These are phyloP conservation scores for Xestia sexstrigata DNA, from an alignment of 2,888 invertebrate species.

Conservation along the genomic window DNA sequence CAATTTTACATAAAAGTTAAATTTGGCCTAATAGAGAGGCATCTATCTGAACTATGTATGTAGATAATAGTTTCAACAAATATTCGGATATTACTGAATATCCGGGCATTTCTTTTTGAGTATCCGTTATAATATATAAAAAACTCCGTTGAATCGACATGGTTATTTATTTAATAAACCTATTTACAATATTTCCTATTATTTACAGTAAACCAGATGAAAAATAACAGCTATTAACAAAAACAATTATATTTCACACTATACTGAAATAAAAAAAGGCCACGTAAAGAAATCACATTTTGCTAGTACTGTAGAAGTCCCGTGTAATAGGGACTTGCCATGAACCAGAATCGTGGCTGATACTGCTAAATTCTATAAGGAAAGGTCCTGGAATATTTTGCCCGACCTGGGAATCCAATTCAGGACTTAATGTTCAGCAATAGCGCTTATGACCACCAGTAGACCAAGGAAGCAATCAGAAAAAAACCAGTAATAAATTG, in stretches of 20 bases:
- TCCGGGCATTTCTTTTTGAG: neutral
- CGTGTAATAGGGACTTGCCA: neutral
- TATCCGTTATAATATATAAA: slow-evolving; percentile 1
- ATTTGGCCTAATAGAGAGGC: neutral
- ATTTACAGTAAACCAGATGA: slow-evolving; percentile 55
- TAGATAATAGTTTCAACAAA: neutral
- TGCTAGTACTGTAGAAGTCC: neutral
- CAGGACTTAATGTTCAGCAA: neutral
- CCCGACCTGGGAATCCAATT: neutral
- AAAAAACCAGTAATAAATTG: neutral
- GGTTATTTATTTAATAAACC: slow-evolving; percentile 62
- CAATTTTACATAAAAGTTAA: neutral
- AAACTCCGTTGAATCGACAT: slow-evolving; percentile 35
- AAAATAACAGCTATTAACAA: slow-evolving; percentile 48
- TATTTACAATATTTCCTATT: slow-evolving; percentile 58
- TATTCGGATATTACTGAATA: slow-evolving; percentile 1
- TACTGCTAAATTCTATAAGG: neutral
- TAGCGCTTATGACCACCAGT: neutral
- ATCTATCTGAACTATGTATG: neutral
- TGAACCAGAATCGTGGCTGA: neutral
- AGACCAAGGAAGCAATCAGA: too few species aligned
- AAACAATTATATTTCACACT: slow-evolving; percentile 38
- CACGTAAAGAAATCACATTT: neutral
- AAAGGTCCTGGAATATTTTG: neutral
- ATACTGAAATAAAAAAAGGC: slow-evolving; percentile 21